Conservation (phyloP, 2,797 vertebrate genomes). For the Cephalopachus bancanus region DNA sequence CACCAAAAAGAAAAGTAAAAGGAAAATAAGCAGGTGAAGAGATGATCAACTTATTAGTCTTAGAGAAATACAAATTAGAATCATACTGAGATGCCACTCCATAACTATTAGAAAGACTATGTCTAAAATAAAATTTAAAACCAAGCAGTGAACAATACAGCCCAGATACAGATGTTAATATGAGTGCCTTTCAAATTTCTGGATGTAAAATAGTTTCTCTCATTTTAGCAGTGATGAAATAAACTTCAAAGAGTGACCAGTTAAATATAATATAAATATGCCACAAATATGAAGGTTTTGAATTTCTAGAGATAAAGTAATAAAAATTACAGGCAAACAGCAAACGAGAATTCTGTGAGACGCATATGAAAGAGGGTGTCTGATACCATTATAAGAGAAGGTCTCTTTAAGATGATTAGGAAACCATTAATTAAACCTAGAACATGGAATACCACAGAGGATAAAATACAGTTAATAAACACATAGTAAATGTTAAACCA, state of each 20-base stretch:
- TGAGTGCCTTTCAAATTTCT: neutral
- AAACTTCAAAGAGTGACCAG: neutral
- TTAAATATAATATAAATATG: constrained; percentile 11
- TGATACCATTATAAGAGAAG: constrained; percentile 1
- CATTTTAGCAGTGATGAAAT: neutral
- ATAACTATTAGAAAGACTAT: neutral
- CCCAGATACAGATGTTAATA: neutral
- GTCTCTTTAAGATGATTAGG: neutral
- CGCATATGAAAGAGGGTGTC: neutral
- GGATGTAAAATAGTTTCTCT: constrained; percentile 10
- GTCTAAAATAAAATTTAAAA: neutral
- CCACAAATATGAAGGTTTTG: neutral
- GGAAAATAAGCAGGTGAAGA: neutral
- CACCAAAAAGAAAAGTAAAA: neutral
- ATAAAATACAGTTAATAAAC: neutral
- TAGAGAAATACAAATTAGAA: neutral
- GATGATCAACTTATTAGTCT: neutral
- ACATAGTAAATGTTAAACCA: neutral
- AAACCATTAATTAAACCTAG: constrained; percentile 1
- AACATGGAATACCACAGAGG: neutral
- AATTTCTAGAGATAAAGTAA: constrained; percentile 44
- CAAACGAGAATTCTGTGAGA: constrained; percentile 1
- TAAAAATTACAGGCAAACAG: neutral
- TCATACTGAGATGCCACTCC: neutral
- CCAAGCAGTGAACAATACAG: neutral